Evolutionary conservation across 2,888 invertebrate genomes (phyloP), one percentile per base, ranked within the genome.

Genomic region (Parapristionchus giblindavisi): DNA sequence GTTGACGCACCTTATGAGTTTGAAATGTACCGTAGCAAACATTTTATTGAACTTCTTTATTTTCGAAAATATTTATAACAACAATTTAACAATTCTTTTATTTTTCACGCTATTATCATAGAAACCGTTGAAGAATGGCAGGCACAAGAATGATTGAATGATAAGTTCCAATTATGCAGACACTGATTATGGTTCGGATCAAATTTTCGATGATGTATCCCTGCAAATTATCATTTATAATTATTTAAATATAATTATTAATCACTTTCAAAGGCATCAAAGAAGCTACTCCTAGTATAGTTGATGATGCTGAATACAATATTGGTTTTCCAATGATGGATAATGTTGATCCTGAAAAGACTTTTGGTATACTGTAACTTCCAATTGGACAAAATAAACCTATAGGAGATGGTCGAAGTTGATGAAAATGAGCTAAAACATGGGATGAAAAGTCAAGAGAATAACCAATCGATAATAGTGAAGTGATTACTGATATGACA

Each of bases 401-500:
- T 24, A 58, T 68, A 6, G 68, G 68, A 0, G 68, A 68, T 3
- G 68, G 68, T n/a, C 68, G 32, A 6, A 71, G 29, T 29, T 71
- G 71, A 34, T 71, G 71, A 29, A 61, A 73, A 29, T 73, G 73
- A 2, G 60, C 60, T 14, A 73, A 48, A n/a, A 78, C 51, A 58
- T 78, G 78, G 2, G 77, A 65, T 27, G 66, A 60, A 61, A 76
- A 78, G 48, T 78, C 78, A 24, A 78, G 73, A 4, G 77, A 78
- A 56, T 78, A 78, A 21, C 78, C 78, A 56, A 78, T 75, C 29
- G 76, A 68, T 11, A 78, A 63, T 48, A 78, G 68, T 29, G 78
- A 78, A 17, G 78, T 78, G 65, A 78, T 77, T 34, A 56, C 38
- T 2, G 78, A 76, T 34, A 78, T 78, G 8, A 78, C 78, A 48